A percentile compares a stretch with the other conserved stretches of the same genome.
Evolutionary conservation across 2,888 invertebrate species (phyloP).

Genomic region (Glaucopsyche alexis): DNA sequence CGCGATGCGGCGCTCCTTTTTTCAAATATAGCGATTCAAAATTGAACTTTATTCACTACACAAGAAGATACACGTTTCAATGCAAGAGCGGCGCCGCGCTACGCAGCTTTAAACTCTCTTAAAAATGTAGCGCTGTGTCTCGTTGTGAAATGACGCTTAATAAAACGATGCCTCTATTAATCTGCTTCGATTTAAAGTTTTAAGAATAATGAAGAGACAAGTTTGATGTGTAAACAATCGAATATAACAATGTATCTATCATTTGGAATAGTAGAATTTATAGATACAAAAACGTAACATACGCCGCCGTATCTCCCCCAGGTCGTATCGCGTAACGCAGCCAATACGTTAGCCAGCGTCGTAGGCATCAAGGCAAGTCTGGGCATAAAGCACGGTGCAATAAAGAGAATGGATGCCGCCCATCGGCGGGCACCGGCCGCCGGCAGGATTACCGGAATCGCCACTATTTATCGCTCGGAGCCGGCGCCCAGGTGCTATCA

Average conservation of each 20-base stretch:
- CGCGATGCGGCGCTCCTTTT: too few relatives aligned
- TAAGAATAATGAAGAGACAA: too few relatives aligned
- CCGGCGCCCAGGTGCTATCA: constrained; percentile 79
- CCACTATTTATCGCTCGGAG: constrained; percentile 79
- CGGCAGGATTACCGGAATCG: constrained; percentile 78
- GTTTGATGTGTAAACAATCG: too few relatives aligned
- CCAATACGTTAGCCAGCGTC: constrained; percentile 69
- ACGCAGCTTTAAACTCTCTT: too few relatives aligned
- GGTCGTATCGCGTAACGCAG: constrained; percentile 47
- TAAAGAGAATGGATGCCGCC: constrained; percentile 80
- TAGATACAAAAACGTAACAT: constrained; percentile 37
- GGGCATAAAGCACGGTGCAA: constrained; percentile 77
- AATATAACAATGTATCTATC: constrained; percentile 37
- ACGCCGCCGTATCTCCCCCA: constrained; percentile 39
- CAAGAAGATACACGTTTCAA: too few relatives aligned
- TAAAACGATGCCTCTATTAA: too few relatives aligned
- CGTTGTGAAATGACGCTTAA: too few relatives aligned
- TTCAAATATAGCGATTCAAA: too few relatives aligned
- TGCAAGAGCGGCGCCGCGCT: too few relatives aligned
- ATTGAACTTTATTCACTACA: too few relatives aligned
- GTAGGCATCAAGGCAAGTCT: constrained; percentile 69
- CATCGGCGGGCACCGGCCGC: constrained; percentile 72
- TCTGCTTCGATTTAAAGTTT: too few relatives aligned
- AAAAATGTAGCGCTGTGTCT: too few relatives aligned
- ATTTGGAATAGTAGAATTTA: constrained; percentile 39